These are phyloP conservation scores for Venusia cambrica DNA, from an alignment of 2,888 invertebrate species.

Conservation along the genomic window DNA sequence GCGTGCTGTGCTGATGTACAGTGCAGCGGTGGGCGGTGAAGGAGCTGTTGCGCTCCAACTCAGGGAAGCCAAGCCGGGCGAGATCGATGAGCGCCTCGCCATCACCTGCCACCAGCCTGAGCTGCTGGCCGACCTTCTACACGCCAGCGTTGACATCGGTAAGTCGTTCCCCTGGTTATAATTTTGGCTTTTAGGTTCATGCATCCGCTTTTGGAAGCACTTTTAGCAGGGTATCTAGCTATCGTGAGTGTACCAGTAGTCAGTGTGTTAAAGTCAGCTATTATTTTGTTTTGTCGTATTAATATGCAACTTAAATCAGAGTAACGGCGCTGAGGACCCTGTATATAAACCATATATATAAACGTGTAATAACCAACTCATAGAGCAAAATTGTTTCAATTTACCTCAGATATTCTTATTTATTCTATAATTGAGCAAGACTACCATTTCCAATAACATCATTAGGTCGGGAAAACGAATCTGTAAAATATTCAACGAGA, in stretches of 20 bases:
- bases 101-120: constrained; percentile 89
- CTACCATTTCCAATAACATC: constrained; percentile 10
- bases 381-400: constrained; percentile 2
- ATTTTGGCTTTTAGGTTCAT: no score
- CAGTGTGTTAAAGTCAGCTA: no score
- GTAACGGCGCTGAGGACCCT: no score
- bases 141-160: constrained; percentile 82
- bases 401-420: neutral
- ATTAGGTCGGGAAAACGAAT: constrained; percentile 8
- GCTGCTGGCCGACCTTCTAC: constrained; percentile 86
- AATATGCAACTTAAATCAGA: no score
- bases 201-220: no score
- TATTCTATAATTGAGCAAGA: constrained; percentile 9
- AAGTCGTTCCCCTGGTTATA: no score
- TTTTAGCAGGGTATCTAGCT: no score
- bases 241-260: no score
- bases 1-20: constrained; percentile 86
- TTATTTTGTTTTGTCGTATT: no score
- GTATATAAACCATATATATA: no score
- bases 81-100: constrained; percentile 83
- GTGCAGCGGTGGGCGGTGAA: constrained; percentile 84
- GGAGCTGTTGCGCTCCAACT: constrained; percentile 82
- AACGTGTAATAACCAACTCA: neutral
- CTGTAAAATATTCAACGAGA: constrained; percentile 12
- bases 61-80: constrained; percentile 79